Evolutionary conservation across 2,113 vertebrate genomes (phyloP).

Genomic region (Saimiri boliviensis): DNA sequence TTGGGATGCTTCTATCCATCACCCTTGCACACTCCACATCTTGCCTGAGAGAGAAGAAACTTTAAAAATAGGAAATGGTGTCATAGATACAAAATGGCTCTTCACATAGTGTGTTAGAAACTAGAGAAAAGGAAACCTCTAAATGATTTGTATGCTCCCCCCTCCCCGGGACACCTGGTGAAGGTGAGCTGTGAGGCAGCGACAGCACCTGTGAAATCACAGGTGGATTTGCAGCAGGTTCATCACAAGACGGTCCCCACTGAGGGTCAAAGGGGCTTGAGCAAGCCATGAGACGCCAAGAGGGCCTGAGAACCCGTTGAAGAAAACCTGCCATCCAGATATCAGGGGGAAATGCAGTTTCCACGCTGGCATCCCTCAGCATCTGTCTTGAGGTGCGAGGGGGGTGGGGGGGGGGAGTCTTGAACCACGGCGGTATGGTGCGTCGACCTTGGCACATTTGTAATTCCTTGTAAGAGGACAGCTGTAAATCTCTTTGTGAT

Average conservation of each 20-base stretch:
- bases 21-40: fast-evolving
- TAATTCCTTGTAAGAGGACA: background rate
- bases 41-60: background rate
- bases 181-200: background rate
- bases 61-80: background rate
- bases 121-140: background rate
- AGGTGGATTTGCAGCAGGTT: too few species aligned
- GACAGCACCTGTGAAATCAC: background rate
- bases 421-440: background rate
- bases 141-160: too few species aligned
- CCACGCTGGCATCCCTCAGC: fast-evolving
- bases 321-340: background rate
- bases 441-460: background rate
- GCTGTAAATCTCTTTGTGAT: background rate
- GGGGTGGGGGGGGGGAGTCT: fast-evolving
- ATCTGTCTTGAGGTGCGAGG: background rate
- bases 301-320: background rate
- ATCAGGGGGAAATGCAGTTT: background rate
- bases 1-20: too few species aligned
- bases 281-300: too few species aligned
- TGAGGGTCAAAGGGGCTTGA: background rate
- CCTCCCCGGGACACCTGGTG: too few species aligned
- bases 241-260: fast-evolving
- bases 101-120: background rate
- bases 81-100: background rate